Conservation (phyloP, 2,797 vertebrate genomes). For the Agapornis canus region DNA sequence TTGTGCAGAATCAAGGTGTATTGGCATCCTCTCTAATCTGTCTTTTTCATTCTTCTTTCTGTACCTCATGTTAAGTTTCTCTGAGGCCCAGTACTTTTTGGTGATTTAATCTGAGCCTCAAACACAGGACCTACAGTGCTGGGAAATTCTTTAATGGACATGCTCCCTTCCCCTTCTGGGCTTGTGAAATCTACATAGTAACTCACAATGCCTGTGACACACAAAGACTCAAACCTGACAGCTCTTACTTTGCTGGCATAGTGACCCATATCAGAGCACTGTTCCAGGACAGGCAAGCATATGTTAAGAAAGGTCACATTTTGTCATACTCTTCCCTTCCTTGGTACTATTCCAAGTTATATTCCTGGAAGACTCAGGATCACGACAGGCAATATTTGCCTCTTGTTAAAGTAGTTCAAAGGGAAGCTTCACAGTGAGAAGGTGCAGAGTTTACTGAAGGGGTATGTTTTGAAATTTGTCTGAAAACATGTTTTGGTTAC, state of each 20-base stretch:
- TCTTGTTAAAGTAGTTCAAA: background rate
- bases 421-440: background rate
- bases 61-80: background rate
- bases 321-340: background rate
- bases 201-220: background rate
- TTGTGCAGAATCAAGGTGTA: background rate
- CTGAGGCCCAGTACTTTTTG: background rate
- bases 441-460: background rate
- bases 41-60: background rate
- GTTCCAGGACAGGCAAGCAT: background rate
- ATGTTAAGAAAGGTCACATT: background rate
- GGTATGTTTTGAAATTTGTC: background rate
- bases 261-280: background rate
- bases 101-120: background rate
- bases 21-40: background rate
- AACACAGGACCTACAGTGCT: background rate
- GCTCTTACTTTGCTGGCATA: background rate
- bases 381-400: background rate
- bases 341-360: background rate
- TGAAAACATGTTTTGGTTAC: background rate
- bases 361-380: background rate
- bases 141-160: background rate
- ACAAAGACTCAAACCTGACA: background rate
- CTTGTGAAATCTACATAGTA: background rate
- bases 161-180: background rate